Base-by-base conservation (phyloP, 2,113 vertebrate species). In the Hepsetus odoe region DNA sequence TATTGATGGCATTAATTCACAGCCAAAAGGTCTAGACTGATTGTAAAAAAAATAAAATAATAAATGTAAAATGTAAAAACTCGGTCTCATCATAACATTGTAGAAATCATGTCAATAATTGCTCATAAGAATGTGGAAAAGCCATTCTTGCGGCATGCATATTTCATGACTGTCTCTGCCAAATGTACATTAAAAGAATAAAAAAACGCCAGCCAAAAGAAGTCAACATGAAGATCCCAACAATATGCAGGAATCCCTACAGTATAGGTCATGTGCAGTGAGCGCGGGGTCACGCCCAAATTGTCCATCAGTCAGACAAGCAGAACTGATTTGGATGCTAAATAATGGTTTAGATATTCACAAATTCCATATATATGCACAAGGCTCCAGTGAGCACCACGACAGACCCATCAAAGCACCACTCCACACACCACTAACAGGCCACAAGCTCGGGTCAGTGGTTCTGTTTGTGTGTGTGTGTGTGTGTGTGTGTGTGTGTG, bases 251-350 rank as follows among this genome's bases (percentile, higher is more conserved):
- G 93, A 93, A 95, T 96, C 95, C 96, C 95, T 94, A 96, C 96
- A 95, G 95, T 92, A 94, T 93, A 97, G 98, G 98, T 98, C 96
- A 95, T 94, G 94, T 92, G 94, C 93, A 94, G 94, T 95, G 93
- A 95, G 94, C 94, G 92, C 86, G 86, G 90, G 96, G 96, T 96
- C 94, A 96, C 92, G 93, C 91, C 92, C 93, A 96, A 97, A 98
- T 96, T 98, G 96, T 98, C 98, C 96, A 98, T 98, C 98, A 98
- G 96, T 93, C 96, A 98, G 98, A 98, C 97, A 98, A 97, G 95
- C 98, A 96, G 96, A 99, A 98, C 97, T 96, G 97, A 99, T 97
- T 97, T 96, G 95, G 96, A 98, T 97, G 95, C 95, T 96, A 96
- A 98, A 96, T 97, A 96, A 95, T 91, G 92, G 94, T 92, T 92